Evolutionary conservation across 2,113 vertebrate species (phyloP).

Genomic region (Arizona elegans): DNA sequence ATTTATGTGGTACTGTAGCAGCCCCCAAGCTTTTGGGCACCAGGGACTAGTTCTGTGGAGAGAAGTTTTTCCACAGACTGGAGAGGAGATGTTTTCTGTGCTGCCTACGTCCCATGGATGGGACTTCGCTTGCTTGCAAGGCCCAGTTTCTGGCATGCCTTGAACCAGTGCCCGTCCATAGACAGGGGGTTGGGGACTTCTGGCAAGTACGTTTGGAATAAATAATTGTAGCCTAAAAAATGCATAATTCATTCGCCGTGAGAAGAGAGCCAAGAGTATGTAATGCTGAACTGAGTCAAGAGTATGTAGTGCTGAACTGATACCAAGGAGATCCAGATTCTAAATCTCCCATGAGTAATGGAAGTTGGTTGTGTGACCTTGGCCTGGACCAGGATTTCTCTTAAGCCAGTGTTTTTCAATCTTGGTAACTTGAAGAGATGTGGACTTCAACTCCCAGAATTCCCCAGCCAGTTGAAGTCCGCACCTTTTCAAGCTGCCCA

Average conservation of each 20-base stretch:
- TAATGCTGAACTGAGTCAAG: background rate
- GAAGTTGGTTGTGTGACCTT: background rate
- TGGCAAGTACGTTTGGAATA: background rate
- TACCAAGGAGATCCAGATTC: background rate
- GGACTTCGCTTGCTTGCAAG: too few relatives aligned
- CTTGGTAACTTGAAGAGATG: background rate
- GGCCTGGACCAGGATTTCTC: background rate
- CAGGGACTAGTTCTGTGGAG: too few relatives aligned
- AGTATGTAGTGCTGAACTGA: background rate
- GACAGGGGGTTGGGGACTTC: too few relatives aligned
- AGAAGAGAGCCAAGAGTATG: background rate
- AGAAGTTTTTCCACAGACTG: too few relatives aligned
- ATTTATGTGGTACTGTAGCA: background rate
- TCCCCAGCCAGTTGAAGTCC: background rate
- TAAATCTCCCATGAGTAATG: background rate
- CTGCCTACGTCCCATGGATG: too few relatives aligned
- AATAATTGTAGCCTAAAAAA: background rate
- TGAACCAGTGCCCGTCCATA: too few relatives aligned
- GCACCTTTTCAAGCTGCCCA: background rate
- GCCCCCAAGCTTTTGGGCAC: too few relatives aligned
- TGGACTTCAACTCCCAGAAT: background rate
- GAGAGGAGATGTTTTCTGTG: too few relatives aligned
- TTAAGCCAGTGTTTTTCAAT: background rate
- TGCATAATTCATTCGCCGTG: background rate
- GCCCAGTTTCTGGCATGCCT: too few relatives aligned